Conservation (phyloP, 2,113 vertebrate species). For the Rutilus rutilus region DNA sequence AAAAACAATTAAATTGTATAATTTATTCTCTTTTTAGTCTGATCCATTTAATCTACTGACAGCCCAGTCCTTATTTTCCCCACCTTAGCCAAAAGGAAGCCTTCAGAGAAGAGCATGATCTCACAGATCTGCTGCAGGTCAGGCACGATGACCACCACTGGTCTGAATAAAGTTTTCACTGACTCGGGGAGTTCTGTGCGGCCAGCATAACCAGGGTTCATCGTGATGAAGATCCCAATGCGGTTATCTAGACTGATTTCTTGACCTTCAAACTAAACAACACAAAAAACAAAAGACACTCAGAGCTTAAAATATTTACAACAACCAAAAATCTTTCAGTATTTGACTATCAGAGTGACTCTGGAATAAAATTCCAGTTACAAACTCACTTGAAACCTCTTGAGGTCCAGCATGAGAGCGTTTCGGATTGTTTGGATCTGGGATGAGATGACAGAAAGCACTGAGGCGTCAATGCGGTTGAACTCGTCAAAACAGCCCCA, state of each 20-base stretch:
- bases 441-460: constrained; percentile 96
- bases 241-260: constrained; percentile 86
- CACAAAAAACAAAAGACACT: neutral
- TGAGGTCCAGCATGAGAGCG: constrained; percentile 86
- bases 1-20: neutral
- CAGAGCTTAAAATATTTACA: neutral
- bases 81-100: constrained; percentile 93
- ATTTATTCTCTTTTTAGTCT: neutral
- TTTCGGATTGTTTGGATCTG: constrained; percentile 95
- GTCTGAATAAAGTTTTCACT: constrained; percentile 94
- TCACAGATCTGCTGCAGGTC: constrained; percentile 98
- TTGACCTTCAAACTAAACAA: constrained; percentile 89
- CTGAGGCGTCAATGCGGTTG: constrained; percentile 93
- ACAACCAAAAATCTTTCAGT: neutral
- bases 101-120: constrained; percentile 98
- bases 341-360: neutral
- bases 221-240: constrained; percentile 98
- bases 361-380: neutral
- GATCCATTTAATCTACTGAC: constrained; percentile 2
- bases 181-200: constrained; percentile 96
- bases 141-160: constrained; percentile 93
- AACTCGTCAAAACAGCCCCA: constrained; percentile 99
- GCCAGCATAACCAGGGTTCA: constrained; percentile 97
- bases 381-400: constrained; percentile 85
- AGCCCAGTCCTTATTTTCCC: constrained; percentile 21